Percentiles rank a stretch among this genome's conserved stretches.
phyloP scores from a whole-genome alignment of 1,140 invertebrate genomes.

The Helicorthomorpha holstii region DNA sequence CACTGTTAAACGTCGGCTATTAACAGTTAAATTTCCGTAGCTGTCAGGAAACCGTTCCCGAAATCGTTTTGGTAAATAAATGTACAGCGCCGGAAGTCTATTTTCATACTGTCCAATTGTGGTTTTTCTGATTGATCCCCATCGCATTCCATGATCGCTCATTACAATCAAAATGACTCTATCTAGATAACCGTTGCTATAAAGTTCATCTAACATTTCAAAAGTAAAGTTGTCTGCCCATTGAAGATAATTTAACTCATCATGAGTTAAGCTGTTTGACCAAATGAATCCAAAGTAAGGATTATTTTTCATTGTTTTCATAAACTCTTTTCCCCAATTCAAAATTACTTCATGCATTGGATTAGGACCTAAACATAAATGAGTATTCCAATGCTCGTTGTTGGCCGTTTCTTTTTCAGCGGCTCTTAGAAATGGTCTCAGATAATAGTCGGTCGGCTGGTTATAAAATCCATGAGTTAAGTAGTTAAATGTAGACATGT shows the following conservation, averaged over 20 bases:
- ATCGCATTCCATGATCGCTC: slow-evolving; percentile 85
- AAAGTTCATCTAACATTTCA: slow-evolving; percentile 10
- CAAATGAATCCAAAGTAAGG: background rate
- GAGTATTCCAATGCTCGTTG: background rate
- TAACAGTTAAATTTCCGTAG: slow-evolving; percentile 45
- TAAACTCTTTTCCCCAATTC: background rate
- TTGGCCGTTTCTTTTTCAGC: slow-evolving; percentile 6
- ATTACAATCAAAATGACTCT: slow-evolving; percentile 51
- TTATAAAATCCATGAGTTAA: slow-evolving; percentile 53
- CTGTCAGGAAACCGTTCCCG: slow-evolving; percentile 39
- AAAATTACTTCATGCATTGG: background rate
- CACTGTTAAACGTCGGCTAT: slow-evolving; percentile 31
- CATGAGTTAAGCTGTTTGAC: background rate
- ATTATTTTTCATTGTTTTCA: background rate
- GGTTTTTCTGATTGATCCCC: slow-evolving; percentile 57
- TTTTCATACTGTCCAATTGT: slow-evolving; percentile 76
- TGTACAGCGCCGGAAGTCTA: slow-evolving; percentile 62
- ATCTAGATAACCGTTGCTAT: slow-evolving; percentile 21
- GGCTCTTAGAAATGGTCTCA: slow-evolving; percentile 42
- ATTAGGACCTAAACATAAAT: background rate
- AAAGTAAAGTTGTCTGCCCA: background rate
- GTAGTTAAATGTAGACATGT: slow-evolving; percentile 65
- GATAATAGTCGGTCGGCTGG: slow-evolving; percentile 65
- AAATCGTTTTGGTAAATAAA: slow-evolving; percentile 59
- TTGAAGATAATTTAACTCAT: background rate